These are phyloP conservation scores for Ophioderma brevispina DNA, from an alignment of 35 echinoderm and acorn worm genomes.

Conservation along the genomic window DNA sequence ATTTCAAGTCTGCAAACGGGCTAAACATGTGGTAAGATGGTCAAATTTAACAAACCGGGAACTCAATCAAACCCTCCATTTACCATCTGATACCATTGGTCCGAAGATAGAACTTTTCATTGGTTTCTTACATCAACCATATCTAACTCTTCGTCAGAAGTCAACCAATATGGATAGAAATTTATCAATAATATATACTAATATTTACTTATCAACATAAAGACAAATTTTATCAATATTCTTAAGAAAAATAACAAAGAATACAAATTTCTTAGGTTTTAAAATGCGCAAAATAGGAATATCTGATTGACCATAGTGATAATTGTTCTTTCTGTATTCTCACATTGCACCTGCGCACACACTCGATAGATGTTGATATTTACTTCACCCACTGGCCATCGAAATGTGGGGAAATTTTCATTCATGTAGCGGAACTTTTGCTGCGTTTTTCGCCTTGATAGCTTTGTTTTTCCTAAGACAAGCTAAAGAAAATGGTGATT, in stretches of 20 bases:
- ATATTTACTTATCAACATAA: too few relatives aligned
- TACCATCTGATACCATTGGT: not conserved
- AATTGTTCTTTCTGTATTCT: not conserved
- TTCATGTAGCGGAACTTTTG: not conserved
- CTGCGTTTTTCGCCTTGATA: not conserved
- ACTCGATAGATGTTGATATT: conserved; percentile 11
- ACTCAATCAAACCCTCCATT: not conserved
- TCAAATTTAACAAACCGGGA: not conserved
- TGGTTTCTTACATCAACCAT: not conserved
- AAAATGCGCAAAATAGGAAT: too few relatives aligned
- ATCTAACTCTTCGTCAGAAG: too few relatives aligned
- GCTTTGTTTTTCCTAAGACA: not conserved
- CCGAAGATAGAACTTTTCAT: not conserved
- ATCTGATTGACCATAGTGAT: not conserved
- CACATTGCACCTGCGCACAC: not conserved
- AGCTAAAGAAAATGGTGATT: not conserved
- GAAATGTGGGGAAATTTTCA: not conserved
- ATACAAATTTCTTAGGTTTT: too few relatives aligned
- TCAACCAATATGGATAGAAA: too few relatives aligned
- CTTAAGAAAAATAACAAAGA: too few relatives aligned
- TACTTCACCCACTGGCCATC: conserved; percentile 8
- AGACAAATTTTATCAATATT: too few relatives aligned
- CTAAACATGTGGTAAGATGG: not conserved
- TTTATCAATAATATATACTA: too few relatives aligned
- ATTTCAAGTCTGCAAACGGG: not conserved